These are phyloP conservation scores for Oenanthe oenanthe DNA, from an alignment of 2,113 vertebrate genomes.

Conservation along the genomic window DNA sequence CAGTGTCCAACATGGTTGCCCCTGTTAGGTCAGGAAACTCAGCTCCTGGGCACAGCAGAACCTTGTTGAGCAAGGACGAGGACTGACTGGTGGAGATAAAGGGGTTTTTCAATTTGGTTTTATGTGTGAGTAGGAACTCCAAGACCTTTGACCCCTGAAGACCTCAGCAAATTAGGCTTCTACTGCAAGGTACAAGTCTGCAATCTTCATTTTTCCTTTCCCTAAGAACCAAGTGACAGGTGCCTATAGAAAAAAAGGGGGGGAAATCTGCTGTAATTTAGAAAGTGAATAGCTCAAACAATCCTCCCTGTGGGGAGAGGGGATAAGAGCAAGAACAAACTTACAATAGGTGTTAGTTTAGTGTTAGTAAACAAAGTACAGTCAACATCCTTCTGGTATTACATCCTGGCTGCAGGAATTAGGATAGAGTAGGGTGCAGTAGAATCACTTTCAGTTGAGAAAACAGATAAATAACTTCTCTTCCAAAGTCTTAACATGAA, in stretches of 20 bases:
- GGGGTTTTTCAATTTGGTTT: not conserved
- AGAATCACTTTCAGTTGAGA: not conserved
- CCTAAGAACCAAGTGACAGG: not conserved
- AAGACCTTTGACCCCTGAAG: not conserved
- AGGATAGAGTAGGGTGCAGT: not conserved
- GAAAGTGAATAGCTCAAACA: not conserved
- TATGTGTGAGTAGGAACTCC: not conserved
- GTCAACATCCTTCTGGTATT: not conserved
- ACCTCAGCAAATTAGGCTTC: not conserved
- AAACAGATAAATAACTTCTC: not conserved
- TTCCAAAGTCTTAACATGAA: not conserved
- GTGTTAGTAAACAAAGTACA: not conserved
- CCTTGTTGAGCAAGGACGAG: not conserved
- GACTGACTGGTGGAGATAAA: not conserved
- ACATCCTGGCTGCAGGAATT: not conserved
- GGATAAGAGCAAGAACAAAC: not conserved
- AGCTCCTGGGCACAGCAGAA: not conserved
- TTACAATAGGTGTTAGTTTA: not conserved
- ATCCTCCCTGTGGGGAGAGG: not conserved
- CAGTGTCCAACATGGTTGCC: not conserved
- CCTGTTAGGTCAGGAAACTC: not conserved
- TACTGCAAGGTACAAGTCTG: not conserved
- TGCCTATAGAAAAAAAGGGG: not conserved
- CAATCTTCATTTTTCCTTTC: not conserved
- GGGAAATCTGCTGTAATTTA: not conserved